Evolutionary conservation across 1,140 invertebrate species (phyloP).

Genomic region (Atta texana): DNA sequence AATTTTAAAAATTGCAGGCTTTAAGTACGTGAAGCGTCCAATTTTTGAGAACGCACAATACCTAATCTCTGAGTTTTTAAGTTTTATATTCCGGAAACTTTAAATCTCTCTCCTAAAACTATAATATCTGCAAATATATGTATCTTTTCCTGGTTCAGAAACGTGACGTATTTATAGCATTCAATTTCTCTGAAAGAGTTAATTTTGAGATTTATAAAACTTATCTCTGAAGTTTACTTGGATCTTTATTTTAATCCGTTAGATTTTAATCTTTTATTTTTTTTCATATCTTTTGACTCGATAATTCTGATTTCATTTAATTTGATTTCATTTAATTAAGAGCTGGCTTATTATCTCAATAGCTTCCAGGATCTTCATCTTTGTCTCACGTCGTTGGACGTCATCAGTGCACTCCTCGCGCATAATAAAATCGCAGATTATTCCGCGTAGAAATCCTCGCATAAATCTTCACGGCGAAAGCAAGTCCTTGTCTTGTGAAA

Average conservation of each 20-base stretch:
- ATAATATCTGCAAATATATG: not conserved
- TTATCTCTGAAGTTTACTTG: not conserved
- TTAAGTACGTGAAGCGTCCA: not conserved
- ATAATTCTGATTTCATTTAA: slow-evolving; percentile 39
- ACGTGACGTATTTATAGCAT: slow-evolving; percentile 8
- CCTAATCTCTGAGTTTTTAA: not conserved
- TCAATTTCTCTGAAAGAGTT: slow-evolving; percentile 1
- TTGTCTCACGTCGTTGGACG: slow-evolving; percentile 4
- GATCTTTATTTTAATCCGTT: slow-evolving; percentile 10
- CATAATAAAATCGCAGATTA: slow-evolving; percentile 47
- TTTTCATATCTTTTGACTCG: not conserved
- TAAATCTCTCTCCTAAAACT: not conserved
- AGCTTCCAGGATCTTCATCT: not conserved
- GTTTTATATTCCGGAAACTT: not conserved
- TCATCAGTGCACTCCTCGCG: too few species aligned
- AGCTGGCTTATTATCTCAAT: slow-evolving; percentile 1
- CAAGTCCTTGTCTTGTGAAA: slow-evolving; percentile 21
- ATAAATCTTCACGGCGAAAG: slow-evolving; percentile 22
- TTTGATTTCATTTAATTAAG: slow-evolving; percentile 36
- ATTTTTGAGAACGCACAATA: slow-evolving; percentile 4
- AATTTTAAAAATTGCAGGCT: not conserved
- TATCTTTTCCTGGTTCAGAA: not conserved
- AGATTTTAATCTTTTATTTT: not conserved
- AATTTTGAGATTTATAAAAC: not conserved
- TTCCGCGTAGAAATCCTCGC: slow-evolving; percentile 10